Percentiles rank a stretch among this genome's conserved stretches.
Conservation (phyloP, 2,888 invertebrate genomes). For the Tubiluchus corallicola region DNA sequence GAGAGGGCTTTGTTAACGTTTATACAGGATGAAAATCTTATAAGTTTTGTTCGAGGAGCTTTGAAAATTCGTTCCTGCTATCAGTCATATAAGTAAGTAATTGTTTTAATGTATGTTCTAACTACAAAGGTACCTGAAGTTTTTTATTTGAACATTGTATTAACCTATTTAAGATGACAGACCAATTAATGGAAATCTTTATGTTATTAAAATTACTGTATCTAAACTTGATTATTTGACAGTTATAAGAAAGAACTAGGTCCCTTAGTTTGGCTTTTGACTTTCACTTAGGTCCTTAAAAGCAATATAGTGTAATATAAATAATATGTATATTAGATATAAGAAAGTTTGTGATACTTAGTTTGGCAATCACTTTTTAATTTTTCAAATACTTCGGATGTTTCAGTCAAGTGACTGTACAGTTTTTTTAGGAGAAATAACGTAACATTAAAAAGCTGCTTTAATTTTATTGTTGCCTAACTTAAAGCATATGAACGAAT, state of each 20-base stretch:
- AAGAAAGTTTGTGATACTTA: too few species aligned
- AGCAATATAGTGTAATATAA: too few species aligned
- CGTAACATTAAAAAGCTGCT: too few species aligned
- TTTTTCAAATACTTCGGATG: too few species aligned
- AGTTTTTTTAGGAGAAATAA: too few species aligned
- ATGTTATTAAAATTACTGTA: conserved; percentile 7
- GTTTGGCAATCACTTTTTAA: too few species aligned
- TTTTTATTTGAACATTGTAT: not conserved
- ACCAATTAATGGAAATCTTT: conserved; percentile 4
- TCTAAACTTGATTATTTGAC: conserved; percentile 5
- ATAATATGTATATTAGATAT: too few species aligned
- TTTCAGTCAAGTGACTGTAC: too few species aligned
- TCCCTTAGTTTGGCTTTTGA: conserved; percentile 4
- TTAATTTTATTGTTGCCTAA: too few species aligned
- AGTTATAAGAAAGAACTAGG: not conserved
- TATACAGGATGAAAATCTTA: conserved; percentile 79
- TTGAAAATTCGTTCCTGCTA: conserved; percentile 77
- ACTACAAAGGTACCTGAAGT: not conserved
- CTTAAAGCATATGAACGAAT: too few species aligned
- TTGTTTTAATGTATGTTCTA: conserved; percentile 5
- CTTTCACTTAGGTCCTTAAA: too few species aligned
- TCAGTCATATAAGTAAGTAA: conserved; percentile 66
- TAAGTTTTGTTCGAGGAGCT: conserved; percentile 78
- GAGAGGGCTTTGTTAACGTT: conserved; percentile 74
- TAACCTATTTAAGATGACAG: conserved; percentile 4